Evolutionary conservation across 2,797 vertebrate genomes (phyloP).

Genomic region (Gorsachius magnificus): DNA sequence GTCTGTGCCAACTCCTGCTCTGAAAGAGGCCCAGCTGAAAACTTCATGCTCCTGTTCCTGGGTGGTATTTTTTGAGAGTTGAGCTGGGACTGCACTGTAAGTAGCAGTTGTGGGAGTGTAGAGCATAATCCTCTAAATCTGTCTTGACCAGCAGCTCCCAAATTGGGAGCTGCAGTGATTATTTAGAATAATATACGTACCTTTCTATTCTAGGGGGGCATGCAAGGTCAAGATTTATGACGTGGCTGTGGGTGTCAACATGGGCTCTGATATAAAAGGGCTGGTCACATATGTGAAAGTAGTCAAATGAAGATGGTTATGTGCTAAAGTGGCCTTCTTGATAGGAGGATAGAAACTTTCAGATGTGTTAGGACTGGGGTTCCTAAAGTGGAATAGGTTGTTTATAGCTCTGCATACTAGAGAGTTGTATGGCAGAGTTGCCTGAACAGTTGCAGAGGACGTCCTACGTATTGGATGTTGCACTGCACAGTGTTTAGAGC

Average conservation of each 20-base stretch:
- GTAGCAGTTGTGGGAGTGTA: background rate
- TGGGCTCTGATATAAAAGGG: background rate
- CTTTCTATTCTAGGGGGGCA: background rate
- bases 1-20: background rate
- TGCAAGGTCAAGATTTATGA: background rate
- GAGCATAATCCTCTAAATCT: background rate
- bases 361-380: background rate
- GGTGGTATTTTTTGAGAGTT: background rate
- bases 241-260: background rate
- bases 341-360: background rate
- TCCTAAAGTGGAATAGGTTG: background rate
- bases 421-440: no score
- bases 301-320: background rate
- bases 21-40: background rate
- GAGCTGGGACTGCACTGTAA: background rate
- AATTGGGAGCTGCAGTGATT: background rate
- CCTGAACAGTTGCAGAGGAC: background rate
- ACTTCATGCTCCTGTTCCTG: background rate
- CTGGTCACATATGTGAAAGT: background rate
- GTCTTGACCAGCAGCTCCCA: background rate
- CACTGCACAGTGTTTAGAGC: background rate
- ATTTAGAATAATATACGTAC: background rate
- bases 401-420: background rate
- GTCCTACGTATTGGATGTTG: background rate
- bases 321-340: background rate